Evolutionary conservation across 2,113 vertebrate species (phyloP).

Genomic region (Petroica traversi): DNA sequence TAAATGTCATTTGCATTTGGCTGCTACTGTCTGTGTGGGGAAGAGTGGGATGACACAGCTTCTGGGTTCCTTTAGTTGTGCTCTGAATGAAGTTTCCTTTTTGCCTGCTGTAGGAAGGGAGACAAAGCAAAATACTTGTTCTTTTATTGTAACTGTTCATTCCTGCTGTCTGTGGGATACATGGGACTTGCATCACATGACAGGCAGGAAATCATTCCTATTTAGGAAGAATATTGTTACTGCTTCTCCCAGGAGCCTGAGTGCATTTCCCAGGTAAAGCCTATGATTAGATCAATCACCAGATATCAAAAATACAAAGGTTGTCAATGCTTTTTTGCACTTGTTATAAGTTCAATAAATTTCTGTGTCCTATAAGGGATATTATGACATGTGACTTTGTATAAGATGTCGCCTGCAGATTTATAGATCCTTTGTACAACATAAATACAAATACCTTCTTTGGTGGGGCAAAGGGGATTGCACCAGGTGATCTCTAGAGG

Average conservation of each 20-base stretch:
- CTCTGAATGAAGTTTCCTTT: neutral
- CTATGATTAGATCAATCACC: neutral
- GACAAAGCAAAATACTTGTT: neutral
- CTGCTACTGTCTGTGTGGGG: neutral
- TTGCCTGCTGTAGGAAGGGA: neutral
- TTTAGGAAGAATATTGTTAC: neutral
- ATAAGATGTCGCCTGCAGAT: neutral
- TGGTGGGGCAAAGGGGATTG: neutral
- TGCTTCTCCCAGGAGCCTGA: neutral
- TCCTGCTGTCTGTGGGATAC: neutral
- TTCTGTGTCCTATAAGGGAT: neutral
- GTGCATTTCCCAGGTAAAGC: neutral
- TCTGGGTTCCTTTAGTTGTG: neutral
- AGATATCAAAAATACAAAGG: neutral
- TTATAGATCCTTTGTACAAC: neutral
- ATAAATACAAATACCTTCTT: neutral
- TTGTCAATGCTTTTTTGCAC: neutral
- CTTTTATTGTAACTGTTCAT: neutral
- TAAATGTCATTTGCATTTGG: neutral
- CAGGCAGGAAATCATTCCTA: neutral
- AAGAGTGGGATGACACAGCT: neutral
- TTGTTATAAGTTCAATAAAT: neutral
- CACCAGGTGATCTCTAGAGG: neutral
- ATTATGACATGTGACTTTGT: neutral
- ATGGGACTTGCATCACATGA: fast-evolving